Conservation (phyloP, 2,888 invertebrate species). For the Ecdyonurus torrentis region DNA sequence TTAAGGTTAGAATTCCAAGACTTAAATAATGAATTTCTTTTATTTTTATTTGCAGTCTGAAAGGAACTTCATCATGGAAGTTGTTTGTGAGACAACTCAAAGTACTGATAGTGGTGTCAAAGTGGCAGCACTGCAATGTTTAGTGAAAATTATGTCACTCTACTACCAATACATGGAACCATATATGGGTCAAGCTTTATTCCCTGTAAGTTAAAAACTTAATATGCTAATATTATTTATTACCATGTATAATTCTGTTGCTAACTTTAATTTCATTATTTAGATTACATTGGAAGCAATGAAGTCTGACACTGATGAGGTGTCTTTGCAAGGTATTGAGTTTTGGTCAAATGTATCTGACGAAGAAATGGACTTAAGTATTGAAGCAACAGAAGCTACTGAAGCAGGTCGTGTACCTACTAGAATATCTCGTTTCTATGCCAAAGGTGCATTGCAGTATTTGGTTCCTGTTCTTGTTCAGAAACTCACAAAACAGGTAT, state of each 20-base stretch:
- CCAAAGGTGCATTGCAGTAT: constrained; percentile 92
- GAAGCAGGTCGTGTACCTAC: constrained; percentile 90
- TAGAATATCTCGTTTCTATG: constrained; percentile 87
- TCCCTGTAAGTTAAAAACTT: constrained; percentile 44
- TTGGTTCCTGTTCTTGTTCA: constrained; percentile 87
- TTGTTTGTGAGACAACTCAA: constrained; percentile 97
- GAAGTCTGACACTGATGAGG: constrained; percentile 91
- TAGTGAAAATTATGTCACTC: constrained; percentile 94
- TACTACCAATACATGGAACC: constrained; percentile 99
- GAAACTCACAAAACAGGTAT: constrained; percentile 77
- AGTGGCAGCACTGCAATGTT: constrained; percentile 94
- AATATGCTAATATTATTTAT: background rate
- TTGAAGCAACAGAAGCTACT: constrained; percentile 85
- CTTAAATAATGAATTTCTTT: background rate
- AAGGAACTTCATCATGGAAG: constrained; percentile 98
- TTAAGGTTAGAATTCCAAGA: background rate
- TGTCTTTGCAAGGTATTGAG: constrained; percentile 96
- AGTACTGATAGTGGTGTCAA: constrained; percentile 77
- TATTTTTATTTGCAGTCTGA: constrained; percentile 41
- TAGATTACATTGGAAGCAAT: constrained; percentile 94
- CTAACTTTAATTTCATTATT: constrained; percentile 12
- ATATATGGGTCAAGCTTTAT: constrained; percentile 95
- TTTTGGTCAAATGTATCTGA: constrained; percentile 99
- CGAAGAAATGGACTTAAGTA: constrained; percentile 91
- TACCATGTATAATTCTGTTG: background rate